Base-by-base conservation (phyloP, 2,113 vertebrate genomes). In the Motacilla tschutschensis region DNA sequence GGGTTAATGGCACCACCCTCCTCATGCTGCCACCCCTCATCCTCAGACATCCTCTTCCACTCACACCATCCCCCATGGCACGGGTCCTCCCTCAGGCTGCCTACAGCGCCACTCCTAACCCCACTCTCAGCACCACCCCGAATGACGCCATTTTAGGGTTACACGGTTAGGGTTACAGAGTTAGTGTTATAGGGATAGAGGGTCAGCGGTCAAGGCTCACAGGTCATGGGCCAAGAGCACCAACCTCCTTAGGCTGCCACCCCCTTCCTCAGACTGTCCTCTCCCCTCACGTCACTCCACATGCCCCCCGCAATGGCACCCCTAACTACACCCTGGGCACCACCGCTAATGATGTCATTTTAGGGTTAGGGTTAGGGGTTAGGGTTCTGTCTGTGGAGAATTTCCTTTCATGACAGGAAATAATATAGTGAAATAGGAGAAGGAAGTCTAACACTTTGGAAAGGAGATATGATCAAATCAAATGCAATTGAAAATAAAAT, bases 181-280 rank as follows among this genome's bases (percentile, higher is more conserved):
- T 28, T 43, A 35, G 14, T 24, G 15, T 11, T 18, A 9, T 1
- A 14, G 9, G 25, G 48, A 12, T 8, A 44, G 26, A 15, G 9
- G n/a, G 15, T 53, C 8, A 21, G 18, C 17, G 29, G 14, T 13
- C 35, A 53, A 70, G 48, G 48, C 36, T 51, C 36, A n/a, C 1
- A 4, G 65, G 17, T 55, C 24, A 28, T 8, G 31, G 40, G 31
- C 50, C 31, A 62, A 33, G 14, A 35, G 18, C 47, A 62, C 9
- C 31, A 43, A 5, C 18, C 25, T 22, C 15, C 24, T 53, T 25
- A 22, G 0, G 0, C 24, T 47, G 54, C 16, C 43, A 47, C 5
- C n/a, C 36, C 10, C 10, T 25, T 62, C 46, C 38, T 43, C 73
- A 35, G 31, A 51, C 31, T 51, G 31, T 17, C 12, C 59, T 26